Base-by-base conservation (phyloP, 1,140 invertebrate species). In the Achatina immaculata region DNA sequence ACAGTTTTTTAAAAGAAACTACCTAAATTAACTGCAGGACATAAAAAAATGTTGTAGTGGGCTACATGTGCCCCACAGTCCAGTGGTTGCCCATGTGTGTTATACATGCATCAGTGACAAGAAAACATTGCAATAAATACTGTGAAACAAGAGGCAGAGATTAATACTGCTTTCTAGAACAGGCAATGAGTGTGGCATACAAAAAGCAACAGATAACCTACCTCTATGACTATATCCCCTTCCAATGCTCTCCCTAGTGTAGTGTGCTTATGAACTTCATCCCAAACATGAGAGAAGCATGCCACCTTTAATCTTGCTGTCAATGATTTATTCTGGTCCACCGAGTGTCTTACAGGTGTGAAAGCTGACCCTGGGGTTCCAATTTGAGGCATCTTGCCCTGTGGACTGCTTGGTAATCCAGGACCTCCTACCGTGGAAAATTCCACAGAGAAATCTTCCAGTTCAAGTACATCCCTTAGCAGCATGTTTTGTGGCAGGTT, bases 301-400 rank as follows among this genome's bases (percentile, higher is more conserved):
- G 69, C 40, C 1, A 80, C 65, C 40, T 48, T 68, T 14, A 55
- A 28, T 34, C 40, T 71, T 11, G 48, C n/a, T 28, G 45, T 38
- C 28, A 65, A 11, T 7, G 42, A 31, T 31, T 55, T 24, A 38
- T 51, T 36, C 2, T 11, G 68, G n/a, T 71, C 66, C 28, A 43
- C 19, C 24, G 14, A n/a, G 21, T 45, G 14, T 40, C 45, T 55
- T 28, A 80, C 78, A 38, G 78, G 78, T n/a, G 78, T 71, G 58
- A 80, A 80, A n/a, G 78, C 78, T 40, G 78, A 80, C 16, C 78
- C 78, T 51, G 78, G 78, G n/a, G 66, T 72, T 24, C 78, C 78
- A 21, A 80, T 80, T 19, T 80, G 34, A 40, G 78, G 21, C 19
- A 24, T 58, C 48, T 72, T 38, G 21, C 78, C 78, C 38, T 55